A percentile compares a stretch with the other conserved stretches of the same genome.
These are phyloP conservation scores for Ctenopoma multispine DNA, from an alignment of 2,797 vertebrate genomes.

Conservation along the genomic window DNA sequence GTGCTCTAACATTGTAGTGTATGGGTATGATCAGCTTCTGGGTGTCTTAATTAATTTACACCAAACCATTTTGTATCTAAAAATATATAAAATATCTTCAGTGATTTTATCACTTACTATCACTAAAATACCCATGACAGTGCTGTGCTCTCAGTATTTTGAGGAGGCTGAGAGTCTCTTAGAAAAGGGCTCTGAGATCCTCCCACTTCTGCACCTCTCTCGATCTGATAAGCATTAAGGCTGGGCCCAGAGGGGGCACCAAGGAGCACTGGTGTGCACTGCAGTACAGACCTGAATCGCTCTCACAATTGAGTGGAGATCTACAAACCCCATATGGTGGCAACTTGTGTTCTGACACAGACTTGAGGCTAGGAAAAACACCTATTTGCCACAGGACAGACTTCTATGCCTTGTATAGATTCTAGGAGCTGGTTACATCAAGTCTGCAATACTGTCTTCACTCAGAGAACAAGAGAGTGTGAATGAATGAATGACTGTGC, in stretches of 20 bases:
- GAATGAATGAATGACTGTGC: slow-evolving; percentile 17
- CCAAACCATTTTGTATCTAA: slow-evolving; percentile 22
- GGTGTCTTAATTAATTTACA: slow-evolving; percentile 8
- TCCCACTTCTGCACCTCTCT: slow-evolving; percentile 65
- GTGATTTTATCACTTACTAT: no score
- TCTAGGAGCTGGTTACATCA: slow-evolving; percentile 53
- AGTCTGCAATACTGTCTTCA: slow-evolving; percentile 62
- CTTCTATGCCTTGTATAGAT: slow-evolving; percentile 32
- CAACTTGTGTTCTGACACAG: slow-evolving; percentile 49
- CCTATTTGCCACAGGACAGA: slow-evolving; percentile 43
- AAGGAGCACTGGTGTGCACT: slow-evolving; percentile 70
- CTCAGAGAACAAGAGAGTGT: slow-evolving; percentile 36
- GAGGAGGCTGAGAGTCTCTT: slow-evolving; percentile 50
- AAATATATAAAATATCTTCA: slow-evolving; percentile 20
- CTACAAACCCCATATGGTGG: slow-evolving; percentile 52
- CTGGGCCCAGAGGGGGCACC: slow-evolving; percentile 67
- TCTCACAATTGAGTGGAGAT: slow-evolving; percentile 53
- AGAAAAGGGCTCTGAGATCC: slow-evolving; percentile 60
- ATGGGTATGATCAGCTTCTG: neutral
- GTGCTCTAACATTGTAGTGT: slow-evolving; percentile 22
- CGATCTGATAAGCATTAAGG: slow-evolving; percentile 73
- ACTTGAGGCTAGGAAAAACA: slow-evolving; percentile 43
- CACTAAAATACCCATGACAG: slow-evolving; percentile 19
- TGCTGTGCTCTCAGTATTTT: slow-evolving; percentile 45
- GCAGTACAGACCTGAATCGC: slow-evolving; percentile 68